Base-by-base conservation (phyloP, 2,888 invertebrate species). In the Pedicia rivosa region DNA sequence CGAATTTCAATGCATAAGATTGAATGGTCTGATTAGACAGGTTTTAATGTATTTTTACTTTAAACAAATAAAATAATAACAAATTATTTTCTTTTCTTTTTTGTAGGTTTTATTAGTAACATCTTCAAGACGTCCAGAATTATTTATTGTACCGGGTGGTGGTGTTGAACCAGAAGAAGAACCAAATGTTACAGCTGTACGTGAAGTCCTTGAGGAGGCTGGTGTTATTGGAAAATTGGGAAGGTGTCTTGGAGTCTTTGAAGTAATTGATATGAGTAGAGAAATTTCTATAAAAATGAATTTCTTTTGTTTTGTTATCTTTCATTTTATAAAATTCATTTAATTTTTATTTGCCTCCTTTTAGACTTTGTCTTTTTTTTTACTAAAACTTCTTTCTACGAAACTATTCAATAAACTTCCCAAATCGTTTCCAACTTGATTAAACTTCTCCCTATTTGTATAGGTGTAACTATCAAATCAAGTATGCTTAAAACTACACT, bases 111-210 rank as follows among this genome's bases (percentile, higher is more conserved):
- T 94, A 47, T 65, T 94, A 57, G 92, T 94, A 59, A 86, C 90
- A 47, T 90, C 90, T 44, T 91, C 88, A 45, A 73, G 87, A 48
- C 74, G 82, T 51, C 83, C 84, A 3, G 87, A 88, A 57, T 76
- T 82, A 57, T 94, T 94, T 94, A 87, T 95, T 50, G 87, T 97
- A 47, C 95, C 95, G 36, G 95, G 95, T 39, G 95, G 95, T 28
- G 95, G 95, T 26, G 81, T 95, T 39, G 95, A 97, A 62, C 90
- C 91, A 0, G 92, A 95, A 52, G 86, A 88, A 51, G 86, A 87
- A 54, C 78, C 90, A 22, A 78, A 81, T 43, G 81, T 81, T 44
- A 92, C 95, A 16, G 95, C 95, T 16, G 74, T 82, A 50, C 71
- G 95, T 38, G 95, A 97, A 65, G 88, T 92, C 34, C 70, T 83